Conservation (phyloP, 2,888 invertebrate species). For the Lasioglossum morio region DNA sequence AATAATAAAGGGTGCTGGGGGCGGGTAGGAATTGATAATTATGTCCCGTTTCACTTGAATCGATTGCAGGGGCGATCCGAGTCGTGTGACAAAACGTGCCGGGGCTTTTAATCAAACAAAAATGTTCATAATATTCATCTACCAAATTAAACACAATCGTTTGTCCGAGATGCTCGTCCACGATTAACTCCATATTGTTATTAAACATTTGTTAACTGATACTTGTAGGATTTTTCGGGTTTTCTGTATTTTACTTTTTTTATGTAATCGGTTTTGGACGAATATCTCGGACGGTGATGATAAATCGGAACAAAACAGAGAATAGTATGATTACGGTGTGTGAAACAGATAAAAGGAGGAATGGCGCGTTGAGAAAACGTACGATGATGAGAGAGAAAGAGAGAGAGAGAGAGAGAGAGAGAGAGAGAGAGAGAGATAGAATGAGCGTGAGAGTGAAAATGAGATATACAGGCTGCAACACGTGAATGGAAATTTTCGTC, state of each 20-base stretch:
- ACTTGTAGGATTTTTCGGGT: not conserved
- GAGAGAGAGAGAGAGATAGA: not conserved
- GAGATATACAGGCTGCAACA: not conserved
- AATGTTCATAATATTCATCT: constrained; percentile 57
- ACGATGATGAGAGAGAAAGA: constrained; percentile 22
- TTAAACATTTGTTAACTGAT: not conserved
- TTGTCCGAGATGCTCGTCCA: constrained; percentile 43
- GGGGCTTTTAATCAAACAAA: constrained; percentile 63
- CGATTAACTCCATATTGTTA: not conserved
- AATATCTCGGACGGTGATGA: constrained; percentile 27
- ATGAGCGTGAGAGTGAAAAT: not conserved
- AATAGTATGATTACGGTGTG: constrained; percentile 43
- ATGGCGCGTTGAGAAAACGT: constrained; percentile 30
- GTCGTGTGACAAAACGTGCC: constrained; percentile 67
- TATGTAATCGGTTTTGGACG: not conserved
- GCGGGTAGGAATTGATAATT: not conserved
- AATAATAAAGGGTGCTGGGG: not conserved
- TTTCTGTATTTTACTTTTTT: not conserved
- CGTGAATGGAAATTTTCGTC: not conserved
- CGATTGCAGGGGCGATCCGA: not conserved
- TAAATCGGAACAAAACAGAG: constrained; percentile 31
- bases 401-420: not conserved
- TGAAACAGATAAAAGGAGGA: constrained; percentile 47
- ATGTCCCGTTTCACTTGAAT: not conserved
- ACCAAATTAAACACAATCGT: constrained; percentile 45